Conservation (phyloP, 2,797 vertebrate species). For the Potorous gilbertii region DNA sequence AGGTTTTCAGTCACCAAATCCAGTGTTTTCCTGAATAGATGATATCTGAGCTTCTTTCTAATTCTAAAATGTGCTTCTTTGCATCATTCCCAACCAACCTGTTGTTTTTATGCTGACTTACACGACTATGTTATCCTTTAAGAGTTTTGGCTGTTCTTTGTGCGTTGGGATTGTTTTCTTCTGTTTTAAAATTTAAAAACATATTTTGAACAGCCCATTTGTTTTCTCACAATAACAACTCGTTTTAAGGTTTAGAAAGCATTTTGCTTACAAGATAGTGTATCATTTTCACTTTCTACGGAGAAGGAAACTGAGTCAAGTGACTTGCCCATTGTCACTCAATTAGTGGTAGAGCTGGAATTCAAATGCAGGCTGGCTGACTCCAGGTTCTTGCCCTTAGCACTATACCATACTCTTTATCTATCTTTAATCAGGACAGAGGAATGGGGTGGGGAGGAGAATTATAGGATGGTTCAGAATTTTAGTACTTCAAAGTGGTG, state of each 20-base stretch:
- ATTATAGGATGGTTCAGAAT: neutral
- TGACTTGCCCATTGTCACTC: neutral
- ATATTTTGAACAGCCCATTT: neutral
- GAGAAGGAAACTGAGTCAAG: neutral
- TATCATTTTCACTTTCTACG: neutral
- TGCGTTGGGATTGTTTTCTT: neutral
- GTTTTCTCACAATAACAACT: neutral
- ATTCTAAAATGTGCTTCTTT: neutral
- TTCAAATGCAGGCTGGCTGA: neutral
- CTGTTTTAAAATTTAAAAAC: neutral
- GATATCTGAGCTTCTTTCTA: neutral
- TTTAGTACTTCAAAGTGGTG: neutral
- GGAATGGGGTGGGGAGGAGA: neutral
- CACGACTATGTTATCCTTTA: neutral
- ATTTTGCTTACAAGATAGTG: neutral
- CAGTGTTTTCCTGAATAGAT: neutral
- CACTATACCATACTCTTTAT: neutral
- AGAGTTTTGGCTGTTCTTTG: neutral
- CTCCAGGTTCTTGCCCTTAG: neutral
- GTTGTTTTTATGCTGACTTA: neutral
- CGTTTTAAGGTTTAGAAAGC: neutral
- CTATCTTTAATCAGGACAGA: neutral
- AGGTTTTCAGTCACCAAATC: neutral
- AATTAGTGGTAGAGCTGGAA: neutral
- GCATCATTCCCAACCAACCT: neutral